Percentiles rank a stretch among this genome's conserved stretches.
Evolutionary conservation across 2,797 vertebrate species (phyloP).

Genomic region (Poliocrania exsul): DNA sequence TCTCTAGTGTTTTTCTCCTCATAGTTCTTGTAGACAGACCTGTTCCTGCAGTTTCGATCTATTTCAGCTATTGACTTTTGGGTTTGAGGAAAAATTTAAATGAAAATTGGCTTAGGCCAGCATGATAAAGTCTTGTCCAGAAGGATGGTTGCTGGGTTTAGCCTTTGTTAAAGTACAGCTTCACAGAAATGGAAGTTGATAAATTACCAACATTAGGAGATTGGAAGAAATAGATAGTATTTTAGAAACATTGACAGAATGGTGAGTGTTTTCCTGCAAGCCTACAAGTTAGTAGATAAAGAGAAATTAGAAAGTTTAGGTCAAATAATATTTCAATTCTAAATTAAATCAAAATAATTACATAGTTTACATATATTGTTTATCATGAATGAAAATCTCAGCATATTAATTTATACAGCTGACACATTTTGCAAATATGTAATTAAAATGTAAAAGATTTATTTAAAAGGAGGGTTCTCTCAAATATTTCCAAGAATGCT

Average conservation of each 20-base stretch:
- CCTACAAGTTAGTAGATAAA: not conserved
- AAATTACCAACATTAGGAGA: not conserved
- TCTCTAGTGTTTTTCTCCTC: not conserved
- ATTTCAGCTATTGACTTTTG: not conserved
- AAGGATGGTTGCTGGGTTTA: not conserved
- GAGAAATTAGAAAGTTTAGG: not conserved
- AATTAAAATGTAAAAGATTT: not conserved
- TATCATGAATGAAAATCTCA: not conserved
- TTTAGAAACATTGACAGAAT: not conserved
- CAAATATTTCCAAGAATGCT: not conserved
- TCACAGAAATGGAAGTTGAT: not conserved
- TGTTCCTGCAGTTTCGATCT: not conserved
- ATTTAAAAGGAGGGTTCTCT: not conserved
- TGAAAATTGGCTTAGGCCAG: not conserved
- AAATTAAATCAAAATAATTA: not conserved
- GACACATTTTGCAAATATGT: not conserved
- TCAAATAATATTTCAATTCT: not conserved
- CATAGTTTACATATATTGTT: not conserved
- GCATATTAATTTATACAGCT: not conserved
- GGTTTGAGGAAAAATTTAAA: not conserved
- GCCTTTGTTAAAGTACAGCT: not conserved
- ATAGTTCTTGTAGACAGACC: not conserved
- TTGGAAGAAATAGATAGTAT: not conserved
- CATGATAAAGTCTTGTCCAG: not conserved
- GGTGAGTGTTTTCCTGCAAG: not conserved